These are phyloP conservation scores for Eulemur rufifrons DNA, from an alignment of 2,113 vertebrate genomes.

Conservation along the genomic window DNA sequence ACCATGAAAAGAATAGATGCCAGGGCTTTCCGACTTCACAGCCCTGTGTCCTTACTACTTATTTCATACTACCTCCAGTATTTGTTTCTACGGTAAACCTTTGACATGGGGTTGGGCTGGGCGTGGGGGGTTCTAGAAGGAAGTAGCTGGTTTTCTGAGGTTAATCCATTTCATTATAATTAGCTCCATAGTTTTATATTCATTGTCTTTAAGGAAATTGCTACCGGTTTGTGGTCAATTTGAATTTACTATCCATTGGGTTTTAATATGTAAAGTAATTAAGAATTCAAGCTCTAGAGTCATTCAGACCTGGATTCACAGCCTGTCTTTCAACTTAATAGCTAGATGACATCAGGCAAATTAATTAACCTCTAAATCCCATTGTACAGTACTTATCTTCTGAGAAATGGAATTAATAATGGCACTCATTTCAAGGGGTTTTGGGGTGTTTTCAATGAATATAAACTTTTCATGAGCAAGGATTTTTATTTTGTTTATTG, in stretches of 20 bases:
- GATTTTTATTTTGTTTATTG: conserved; percentile 2
- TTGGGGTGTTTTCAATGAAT: background rate
- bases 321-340: conserved; percentile 30
- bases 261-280: conserved; percentile 47
- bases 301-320: background rate
- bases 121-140: background rate
- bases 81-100: background rate
- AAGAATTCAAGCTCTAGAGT: background rate
- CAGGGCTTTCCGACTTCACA: background rate
- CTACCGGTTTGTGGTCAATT: conserved; percentile 10
- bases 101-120: background rate
- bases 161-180: background rate
- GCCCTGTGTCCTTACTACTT: background rate
- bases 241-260: background rate
- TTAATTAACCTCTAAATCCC: conserved; percentile 57
- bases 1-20: background rate
- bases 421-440: background rate
- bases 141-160: background rate
- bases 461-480: background rate
- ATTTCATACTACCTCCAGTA: background rate
- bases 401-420: conserved; percentile 21
- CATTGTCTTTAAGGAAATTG: conserved; percentile 14
- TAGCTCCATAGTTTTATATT: background rate
- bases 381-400: background rate
- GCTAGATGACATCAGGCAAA: conserved; percentile 30